Conservation (phyloP, 2,113 vertebrate genomes). For the Hemibagrus wyckioides region DNA sequence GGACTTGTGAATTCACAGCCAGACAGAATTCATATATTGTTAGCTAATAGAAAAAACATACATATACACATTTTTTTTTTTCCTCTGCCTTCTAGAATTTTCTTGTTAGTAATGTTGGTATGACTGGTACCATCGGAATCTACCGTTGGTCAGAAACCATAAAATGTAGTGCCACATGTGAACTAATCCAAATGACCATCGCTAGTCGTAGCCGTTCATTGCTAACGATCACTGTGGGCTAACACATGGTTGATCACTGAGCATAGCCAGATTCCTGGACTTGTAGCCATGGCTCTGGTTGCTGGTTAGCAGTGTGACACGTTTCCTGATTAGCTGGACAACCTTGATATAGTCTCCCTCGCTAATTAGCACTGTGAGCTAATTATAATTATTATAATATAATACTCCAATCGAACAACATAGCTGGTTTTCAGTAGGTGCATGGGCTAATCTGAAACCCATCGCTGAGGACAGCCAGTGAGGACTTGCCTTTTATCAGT, state of each 20-base stretch:
- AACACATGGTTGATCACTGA: background rate
- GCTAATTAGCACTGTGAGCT: background rate
- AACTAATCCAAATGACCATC: too few species aligned
- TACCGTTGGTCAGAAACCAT: background rate
- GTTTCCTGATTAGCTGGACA: background rate
- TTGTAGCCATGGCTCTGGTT: background rate
- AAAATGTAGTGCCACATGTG: background rate
- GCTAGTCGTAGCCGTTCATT: background rate
- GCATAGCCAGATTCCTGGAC: background rate
- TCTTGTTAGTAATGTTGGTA: background rate
- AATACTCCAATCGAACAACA: background rate
- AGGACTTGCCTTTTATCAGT: too few species aligned
- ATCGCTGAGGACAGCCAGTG: background rate
- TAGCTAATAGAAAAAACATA: slow-evolving; percentile 15
- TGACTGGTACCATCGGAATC: background rate
- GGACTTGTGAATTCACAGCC: background rate
- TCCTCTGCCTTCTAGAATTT: too few species aligned
- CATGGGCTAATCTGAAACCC: background rate
- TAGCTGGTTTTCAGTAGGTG: background rate
- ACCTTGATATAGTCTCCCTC: background rate
- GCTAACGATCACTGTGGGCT: background rate
- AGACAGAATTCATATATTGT: too few species aligned
- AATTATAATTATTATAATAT: too few species aligned
- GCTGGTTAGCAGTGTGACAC: background rate
- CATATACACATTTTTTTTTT: too few species aligned